Evolutionary conservation across 2,888 invertebrate species (phyloP), one percentile per base, ranked within the genome.

Genomic region (Pristionchus mayeri): DNA sequence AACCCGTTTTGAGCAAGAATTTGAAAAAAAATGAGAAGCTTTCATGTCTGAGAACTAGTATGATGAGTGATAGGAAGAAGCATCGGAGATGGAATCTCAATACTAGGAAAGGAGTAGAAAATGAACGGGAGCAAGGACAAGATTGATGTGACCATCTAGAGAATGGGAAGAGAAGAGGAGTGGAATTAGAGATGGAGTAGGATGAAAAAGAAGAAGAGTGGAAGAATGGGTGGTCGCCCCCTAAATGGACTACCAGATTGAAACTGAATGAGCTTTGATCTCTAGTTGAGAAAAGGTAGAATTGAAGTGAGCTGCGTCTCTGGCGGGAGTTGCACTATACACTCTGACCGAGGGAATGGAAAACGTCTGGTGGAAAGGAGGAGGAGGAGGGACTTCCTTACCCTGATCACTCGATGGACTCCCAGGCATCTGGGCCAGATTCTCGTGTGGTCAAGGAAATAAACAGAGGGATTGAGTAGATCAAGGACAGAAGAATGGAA

Each of bases 111-210:
- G 67, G 67, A 67, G 11, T 4, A 16, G 67, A 67, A 67, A 67
- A 67, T 34, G 67, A 37, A 67, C 34, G 67, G 37, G 67, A 67
- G 18, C 18, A 37, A 67, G 67, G 37, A 21, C 34, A 37, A 67
- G 37, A 67, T 67, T 67, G 67, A 67, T 67, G 34, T 9, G 34
- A 67, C 67, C 34, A 67, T 67, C 67, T n/a, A 67, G 18, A 67
- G 67, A 67, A 67, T 67, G 34, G 67, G 37, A 67, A 37, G 37
- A 67, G 67, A 37, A 37, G 67, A 67, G 37, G 37, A 67, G 67
- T 67, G 67, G 67, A 67, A 67, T 67, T 67, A 67, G 67, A 67
- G n/a, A 67, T 60, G 67, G 67, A 67, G 21, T 21, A 37, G 37
- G 57, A 24, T 21, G 18, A 67, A n/a, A 34, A 67, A 67, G 18